Conservation (phyloP, 2,888 invertebrate genomes). For the Hypsopygia costalis region DNA sequence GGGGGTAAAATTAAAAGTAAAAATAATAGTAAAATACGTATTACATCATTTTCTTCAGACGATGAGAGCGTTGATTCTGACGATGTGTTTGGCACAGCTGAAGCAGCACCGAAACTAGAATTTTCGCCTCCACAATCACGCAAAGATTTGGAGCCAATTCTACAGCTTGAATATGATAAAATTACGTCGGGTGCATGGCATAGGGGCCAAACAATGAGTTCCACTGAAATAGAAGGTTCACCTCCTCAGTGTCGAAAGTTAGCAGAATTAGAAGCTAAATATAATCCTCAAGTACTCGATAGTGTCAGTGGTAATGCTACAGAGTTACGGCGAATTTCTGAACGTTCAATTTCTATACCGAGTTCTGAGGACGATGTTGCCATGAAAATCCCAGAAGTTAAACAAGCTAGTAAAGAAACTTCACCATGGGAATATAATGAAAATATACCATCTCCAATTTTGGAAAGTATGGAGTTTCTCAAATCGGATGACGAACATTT, state of each 20-base stretch:
- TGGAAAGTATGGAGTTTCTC: constrained; percentile 81
- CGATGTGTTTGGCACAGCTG: constrained; percentile 88
- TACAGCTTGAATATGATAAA: constrained; percentile 86
- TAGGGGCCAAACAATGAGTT: constrained; percentile 87
- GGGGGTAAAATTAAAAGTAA: constrained; percentile 81
- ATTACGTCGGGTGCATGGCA: constrained; percentile 84
- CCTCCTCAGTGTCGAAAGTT: constrained; percentile 86
- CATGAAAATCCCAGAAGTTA: constrained; percentile 77
- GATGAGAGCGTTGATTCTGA: constrained; percentile 89
- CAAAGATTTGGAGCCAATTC: constrained; percentile 87
- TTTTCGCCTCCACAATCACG: constrained; percentile 88
- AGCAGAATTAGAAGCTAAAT: constrained; percentile 83
- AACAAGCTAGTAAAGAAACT: constrained; percentile 70
- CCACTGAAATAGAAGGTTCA: constrained; percentile 88
- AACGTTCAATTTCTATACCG: constrained; percentile 87
- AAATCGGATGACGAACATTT: constrained; percentile 81
- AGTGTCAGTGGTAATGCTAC: constrained; percentile 82
- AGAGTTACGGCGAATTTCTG: constrained; percentile 85
- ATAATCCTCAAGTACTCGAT: constrained; percentile 83
- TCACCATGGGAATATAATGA: constrained; percentile 83
- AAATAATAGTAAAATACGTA: constrained; percentile 85
- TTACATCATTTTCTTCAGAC: constrained; percentile 88
- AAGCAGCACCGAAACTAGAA: constrained; percentile 86
- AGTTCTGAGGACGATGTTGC: constrained; percentile 88
- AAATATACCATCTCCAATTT: constrained; percentile 82